Conservation (phyloP, 92 coral and sea anemone species). For the Meandrina meandrites region DNA sequence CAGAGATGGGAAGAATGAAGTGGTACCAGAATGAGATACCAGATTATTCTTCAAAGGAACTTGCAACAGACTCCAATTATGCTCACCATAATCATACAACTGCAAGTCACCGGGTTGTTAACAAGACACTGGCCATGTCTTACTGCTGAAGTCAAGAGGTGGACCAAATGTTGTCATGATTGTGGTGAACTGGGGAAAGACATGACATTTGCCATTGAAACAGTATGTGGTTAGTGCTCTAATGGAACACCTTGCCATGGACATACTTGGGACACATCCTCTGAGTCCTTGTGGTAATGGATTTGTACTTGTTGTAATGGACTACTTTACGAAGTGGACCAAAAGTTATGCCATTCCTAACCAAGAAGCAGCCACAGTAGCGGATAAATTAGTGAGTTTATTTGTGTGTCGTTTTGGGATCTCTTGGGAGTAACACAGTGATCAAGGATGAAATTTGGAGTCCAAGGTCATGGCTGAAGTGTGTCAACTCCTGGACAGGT, state of each 20-base stretch:
- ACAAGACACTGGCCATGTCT: slow-evolving; percentile 62
- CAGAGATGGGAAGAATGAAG: slow-evolving; percentile 56
- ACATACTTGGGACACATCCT: slow-evolving; percentile 30
- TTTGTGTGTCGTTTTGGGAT: slow-evolving; percentile 58
- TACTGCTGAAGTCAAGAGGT: slow-evolving; percentile 38
- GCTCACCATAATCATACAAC: slow-evolving; percentile 58
- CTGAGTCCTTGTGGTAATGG: slow-evolving; percentile 39
- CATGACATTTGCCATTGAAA: slow-evolving; percentile 33
- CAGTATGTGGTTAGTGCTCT: slow-evolving; percentile 42
- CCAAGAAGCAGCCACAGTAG: slow-evolving; percentile 45
- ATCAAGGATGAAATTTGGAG: slow-evolving; percentile 53
- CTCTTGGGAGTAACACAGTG: slow-evolving; percentile 39
- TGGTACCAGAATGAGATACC: slow-evolving; percentile 18
- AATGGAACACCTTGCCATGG: slow-evolving; percentile 35
- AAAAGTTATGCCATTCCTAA: slow-evolving; percentile 27
- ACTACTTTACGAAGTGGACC: slow-evolving; percentile 47
- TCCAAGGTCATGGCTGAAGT: slow-evolving; percentile 54
- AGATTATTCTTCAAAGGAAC: slow-evolving; percentile 44
- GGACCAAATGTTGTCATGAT: slow-evolving; percentile 64
- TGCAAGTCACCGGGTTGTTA: slow-evolving; percentile 26
- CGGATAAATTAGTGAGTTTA: slow-evolving; percentile 44
- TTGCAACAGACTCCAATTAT: slow-evolving; percentile 40
- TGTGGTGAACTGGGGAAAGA: slow-evolving; percentile 47
- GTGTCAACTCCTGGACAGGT: slow-evolving; percentile 52
- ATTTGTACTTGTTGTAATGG: slow-evolving; percentile 34